Percentiles rank a stretch among this genome's conserved stretches.
Evolutionary conservation across 1,140 invertebrate genomes (phyloP).

Genomic region (Dreissena rostriformis): DNA sequence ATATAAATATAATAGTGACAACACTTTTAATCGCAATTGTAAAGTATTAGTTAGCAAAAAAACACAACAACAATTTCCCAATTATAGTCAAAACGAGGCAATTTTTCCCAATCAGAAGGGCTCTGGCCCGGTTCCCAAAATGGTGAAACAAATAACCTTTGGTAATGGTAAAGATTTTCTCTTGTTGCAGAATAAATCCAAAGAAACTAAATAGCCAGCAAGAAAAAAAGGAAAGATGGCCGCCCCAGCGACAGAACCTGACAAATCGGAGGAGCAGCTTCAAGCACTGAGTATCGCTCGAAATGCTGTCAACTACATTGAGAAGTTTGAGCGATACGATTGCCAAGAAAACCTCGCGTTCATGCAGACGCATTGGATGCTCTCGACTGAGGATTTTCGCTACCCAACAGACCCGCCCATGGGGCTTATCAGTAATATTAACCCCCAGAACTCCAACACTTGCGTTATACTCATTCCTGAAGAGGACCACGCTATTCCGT

Average conservation of each 20-base stretch:
- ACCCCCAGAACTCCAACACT: constrained; percentile 64
- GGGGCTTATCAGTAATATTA: constrained; percentile 74
- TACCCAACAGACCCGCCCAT: constrained; percentile 75
- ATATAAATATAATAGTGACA: no score
- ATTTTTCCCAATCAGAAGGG: no score
- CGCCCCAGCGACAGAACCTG: not conserved
- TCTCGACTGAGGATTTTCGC: constrained; percentile 78
- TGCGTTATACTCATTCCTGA: constrained; percentile 65
- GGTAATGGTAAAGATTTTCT: no score
- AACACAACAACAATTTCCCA: no score
- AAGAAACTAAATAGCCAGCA: no score
- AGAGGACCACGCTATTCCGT: constrained; percentile 50
- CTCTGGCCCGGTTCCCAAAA: no score
- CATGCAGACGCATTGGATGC: constrained; percentile 76
- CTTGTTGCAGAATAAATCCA: no score
- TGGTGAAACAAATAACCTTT: no score
- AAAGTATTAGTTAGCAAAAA: no score
- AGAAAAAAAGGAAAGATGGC: not conserved
- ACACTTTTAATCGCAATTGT: no score
- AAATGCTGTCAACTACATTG: constrained; percentile 70
- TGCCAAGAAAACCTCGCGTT: constrained; percentile 75
- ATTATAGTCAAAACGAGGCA: no score
- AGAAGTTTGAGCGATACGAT: constrained; percentile 79
- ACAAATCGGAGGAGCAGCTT: constrained; percentile 46
- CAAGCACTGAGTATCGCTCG: constrained; percentile 71